Percentiles rank a stretch among this genome's conserved stretches.
Evolutionary conservation across 2,113 vertebrate genomes (phyloP).

Genomic region (Nycticryphes semicollaris): DNA sequence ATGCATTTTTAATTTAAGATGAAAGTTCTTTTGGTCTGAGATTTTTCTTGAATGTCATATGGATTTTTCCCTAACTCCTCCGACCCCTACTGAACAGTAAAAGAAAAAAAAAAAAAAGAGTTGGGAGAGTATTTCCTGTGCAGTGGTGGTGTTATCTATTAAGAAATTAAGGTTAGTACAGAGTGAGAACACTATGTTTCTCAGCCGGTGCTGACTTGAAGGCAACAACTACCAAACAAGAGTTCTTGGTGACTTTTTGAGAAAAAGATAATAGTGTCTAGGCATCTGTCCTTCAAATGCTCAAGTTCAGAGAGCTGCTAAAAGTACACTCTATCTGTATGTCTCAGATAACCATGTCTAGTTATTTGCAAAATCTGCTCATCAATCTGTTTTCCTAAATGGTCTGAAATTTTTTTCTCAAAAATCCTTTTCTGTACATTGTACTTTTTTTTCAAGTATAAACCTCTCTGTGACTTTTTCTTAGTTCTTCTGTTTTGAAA

Average conservation of each 20-base stretch:
- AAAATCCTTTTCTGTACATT: background rate
- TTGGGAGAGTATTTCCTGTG: background rate
- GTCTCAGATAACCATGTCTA: background rate
- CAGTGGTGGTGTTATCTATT: background rate
- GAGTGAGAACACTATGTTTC: background rate
- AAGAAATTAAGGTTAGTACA: background rate
- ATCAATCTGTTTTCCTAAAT: background rate
- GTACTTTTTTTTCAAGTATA: background rate
- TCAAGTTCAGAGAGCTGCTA: background rate
- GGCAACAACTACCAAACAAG: background rate
- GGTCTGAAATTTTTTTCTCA: background rate
- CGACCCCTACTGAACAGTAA: background rate
- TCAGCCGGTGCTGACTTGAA: background rate
- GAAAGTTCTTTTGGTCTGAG: background rate
- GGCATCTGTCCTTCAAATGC: background rate
- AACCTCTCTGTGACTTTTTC: background rate
- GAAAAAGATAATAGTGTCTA: background rate
- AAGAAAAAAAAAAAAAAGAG: background rate
- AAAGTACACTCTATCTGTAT: background rate
- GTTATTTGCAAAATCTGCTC: background rate
- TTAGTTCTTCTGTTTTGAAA: background rate
- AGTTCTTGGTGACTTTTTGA: background rate
- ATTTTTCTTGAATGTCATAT: background rate
- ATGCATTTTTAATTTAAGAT: background rate
- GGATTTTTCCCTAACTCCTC: background rate